Percentiles rank a stretch among this genome's conserved stretches.
Conservation (phyloP, 2,888 invertebrate genomes). For the Drosophila greeni region DNA sequence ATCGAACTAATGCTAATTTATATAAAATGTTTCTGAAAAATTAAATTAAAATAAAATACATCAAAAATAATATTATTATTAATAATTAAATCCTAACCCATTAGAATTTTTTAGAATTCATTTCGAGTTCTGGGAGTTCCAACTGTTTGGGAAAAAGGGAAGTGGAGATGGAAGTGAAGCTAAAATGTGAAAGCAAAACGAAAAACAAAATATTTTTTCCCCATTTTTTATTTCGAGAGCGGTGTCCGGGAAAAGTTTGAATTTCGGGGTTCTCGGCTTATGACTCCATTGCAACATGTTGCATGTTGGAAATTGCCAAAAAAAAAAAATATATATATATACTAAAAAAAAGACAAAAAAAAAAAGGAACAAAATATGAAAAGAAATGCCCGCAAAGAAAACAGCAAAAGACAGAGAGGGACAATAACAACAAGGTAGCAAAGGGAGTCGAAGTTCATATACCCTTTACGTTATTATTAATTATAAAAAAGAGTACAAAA, state of each 20-base stretch:
- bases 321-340: not conserved
- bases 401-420: slow-evolving; percentile 6
- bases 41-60: too few relatives aligned
- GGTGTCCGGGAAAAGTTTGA: slow-evolving; percentile 57
- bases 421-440: not conserved
- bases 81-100: not conserved
- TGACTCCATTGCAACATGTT: slow-evolving; percentile 68
- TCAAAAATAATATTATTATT: not conserved
- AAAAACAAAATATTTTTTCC: slow-evolving; percentile 19
- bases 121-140: not conserved
- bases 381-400: slow-evolving; percentile 29
- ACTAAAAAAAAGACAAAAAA: not conserved
- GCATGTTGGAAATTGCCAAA: slow-evolving; percentile 62
- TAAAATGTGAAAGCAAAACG: slow-evolving; percentile 4
- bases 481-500: too few relatives aligned
- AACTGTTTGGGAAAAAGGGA: slow-evolving; percentile 13
- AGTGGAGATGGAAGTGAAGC: slow-evolving; percentile 9
- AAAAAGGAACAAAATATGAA: slow-evolving; percentile 18
- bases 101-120: not conserved
- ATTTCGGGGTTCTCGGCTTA: slow-evolving; percentile 47
- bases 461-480: not conserved
- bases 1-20: not conserved
- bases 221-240: slow-evolving; percentile 6
- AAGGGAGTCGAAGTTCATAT: not conserved
- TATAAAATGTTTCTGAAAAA: too few relatives aligned